phyloP scores from a whole-genome alignment of 2,888 invertebrate species.

The Alviniconcha strummeri region DNA sequence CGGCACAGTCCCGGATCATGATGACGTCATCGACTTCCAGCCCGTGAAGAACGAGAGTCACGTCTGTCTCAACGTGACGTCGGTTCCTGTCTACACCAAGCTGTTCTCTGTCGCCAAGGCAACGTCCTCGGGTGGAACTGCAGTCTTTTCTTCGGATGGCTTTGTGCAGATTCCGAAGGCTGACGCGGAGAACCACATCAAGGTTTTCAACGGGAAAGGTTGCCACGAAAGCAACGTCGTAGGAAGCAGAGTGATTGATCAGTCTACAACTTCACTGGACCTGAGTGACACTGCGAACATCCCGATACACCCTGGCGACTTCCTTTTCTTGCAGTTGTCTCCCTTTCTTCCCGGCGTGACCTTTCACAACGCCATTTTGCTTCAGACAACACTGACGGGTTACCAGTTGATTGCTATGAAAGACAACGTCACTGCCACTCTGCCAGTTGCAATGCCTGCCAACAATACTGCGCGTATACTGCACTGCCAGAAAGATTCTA shows the following conservation, averaged over 20 bases:
- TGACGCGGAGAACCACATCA: neutral
- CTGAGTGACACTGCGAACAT: neutral
- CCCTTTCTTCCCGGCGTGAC: slow-evolving; percentile 1
- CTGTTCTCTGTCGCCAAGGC: slow-evolving; percentile 25
- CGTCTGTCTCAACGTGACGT: slow-evolving; percentile 7
- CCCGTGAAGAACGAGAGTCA: neutral
- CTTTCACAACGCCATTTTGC: slow-evolving; percentile 9
- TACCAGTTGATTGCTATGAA: slow-evolving; percentile 10
- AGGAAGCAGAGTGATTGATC: neutral
- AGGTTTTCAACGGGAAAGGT: slow-evolving; percentile 20
- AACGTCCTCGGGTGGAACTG: slow-evolving; percentile 15
- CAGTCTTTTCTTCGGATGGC: slow-evolving; percentile 22
- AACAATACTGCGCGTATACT: slow-evolving; percentile 5
- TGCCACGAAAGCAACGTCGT: slow-evolving; percentile 1
- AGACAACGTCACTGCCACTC: neutral
- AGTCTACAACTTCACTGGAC: neutral
- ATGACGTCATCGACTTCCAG: neutral
- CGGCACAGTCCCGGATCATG: slow-evolving; percentile 4
- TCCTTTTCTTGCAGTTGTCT: neutral
- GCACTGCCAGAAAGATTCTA: slow-evolving; percentile 10
- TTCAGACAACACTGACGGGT: slow-evolving; percentile 23
- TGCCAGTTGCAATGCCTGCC: neutral
- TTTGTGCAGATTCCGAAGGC: neutral
- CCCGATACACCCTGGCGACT: slow-evolving; percentile 3
- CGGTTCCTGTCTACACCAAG: slow-evolving; percentile 22